A percentile compares a stretch with the other conserved stretches of the same genome.
Evolutionary conservation across 2,797 vertebrate genomes (phyloP).

Genomic region (Simalia tracyae): DNA sequence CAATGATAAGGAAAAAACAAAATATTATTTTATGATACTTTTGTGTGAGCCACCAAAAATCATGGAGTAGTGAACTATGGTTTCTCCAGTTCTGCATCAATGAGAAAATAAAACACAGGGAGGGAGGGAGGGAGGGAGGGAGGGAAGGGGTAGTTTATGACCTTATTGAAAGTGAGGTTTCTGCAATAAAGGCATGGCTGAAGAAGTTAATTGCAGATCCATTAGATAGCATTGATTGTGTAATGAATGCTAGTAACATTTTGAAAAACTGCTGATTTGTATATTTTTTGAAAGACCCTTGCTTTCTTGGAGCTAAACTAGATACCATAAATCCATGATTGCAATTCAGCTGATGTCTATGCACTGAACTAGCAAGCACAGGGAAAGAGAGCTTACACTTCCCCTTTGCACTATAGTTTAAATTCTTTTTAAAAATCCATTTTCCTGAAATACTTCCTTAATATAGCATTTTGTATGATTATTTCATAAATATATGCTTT

Average conservation of each 20-base stretch:
- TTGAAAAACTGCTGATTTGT: neutral
- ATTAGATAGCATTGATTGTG: neutral
- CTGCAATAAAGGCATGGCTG: neutral
- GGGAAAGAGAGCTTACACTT: neutral
- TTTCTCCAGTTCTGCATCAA: neutral
- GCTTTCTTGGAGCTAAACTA: neutral
- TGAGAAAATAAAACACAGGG: neutral
- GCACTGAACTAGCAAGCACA: neutral
- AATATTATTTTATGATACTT: neutral
- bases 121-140: neutral
- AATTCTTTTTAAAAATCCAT: neutral
- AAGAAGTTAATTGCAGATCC: neutral
- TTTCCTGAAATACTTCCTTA: neutral
- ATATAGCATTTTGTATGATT: neutral
- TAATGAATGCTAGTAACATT: neutral
- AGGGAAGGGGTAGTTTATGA: neutral
- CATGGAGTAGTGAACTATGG: neutral
- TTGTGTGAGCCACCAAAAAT: neutral
- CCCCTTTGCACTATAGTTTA: neutral
- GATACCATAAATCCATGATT: neutral
- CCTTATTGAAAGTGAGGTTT: neutral
- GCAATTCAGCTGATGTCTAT: neutral
- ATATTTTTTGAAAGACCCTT: neutral
- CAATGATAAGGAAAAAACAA: neutral
- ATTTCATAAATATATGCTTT: neutral